phyloP scores from a whole-genome alignment of 2,888 invertebrate species.

The Cantharis nigra region DNA sequence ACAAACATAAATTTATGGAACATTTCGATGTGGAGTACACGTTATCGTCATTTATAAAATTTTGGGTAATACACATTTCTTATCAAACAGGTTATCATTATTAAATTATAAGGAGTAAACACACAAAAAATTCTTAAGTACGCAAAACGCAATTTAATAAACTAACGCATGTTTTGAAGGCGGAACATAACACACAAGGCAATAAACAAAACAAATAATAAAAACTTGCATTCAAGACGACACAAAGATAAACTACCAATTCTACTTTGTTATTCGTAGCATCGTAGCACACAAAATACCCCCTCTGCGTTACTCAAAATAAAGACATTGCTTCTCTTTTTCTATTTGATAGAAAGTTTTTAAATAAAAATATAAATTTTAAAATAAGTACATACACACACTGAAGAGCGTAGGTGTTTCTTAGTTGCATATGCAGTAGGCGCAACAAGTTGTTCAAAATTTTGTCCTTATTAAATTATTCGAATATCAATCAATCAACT shows the following conservation, averaged over 20 bases:
- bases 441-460: not conserved
- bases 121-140: not conserved
- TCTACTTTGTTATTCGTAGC: not conserved
- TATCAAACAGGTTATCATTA: constrained; percentile 4
- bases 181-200: not conserved
- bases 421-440: not conserved
- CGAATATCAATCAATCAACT: too few relatives aligned
- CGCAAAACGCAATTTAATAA: not conserved
- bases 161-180: not conserved
- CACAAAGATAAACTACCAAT: not conserved
- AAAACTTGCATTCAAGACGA: not conserved
- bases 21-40: not conserved
- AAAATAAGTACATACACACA: too few relatives aligned
- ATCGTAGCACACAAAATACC: not conserved
- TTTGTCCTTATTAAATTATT: too few relatives aligned
- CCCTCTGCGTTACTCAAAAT: not conserved
- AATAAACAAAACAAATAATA: not conserved
- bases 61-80: not conserved
- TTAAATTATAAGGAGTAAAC: not conserved
- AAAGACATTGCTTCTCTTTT: not conserved
- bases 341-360: not conserved
- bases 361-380: not conserved
- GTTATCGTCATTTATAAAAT: not conserved
- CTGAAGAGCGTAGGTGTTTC: not conserved
- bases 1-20: not conserved